Percentiles rank a stretch among this genome's conserved stretches.
phyloP scores from a whole-genome alignment of 2,113 vertebrate species.

The Sula dactylatra region DNA sequence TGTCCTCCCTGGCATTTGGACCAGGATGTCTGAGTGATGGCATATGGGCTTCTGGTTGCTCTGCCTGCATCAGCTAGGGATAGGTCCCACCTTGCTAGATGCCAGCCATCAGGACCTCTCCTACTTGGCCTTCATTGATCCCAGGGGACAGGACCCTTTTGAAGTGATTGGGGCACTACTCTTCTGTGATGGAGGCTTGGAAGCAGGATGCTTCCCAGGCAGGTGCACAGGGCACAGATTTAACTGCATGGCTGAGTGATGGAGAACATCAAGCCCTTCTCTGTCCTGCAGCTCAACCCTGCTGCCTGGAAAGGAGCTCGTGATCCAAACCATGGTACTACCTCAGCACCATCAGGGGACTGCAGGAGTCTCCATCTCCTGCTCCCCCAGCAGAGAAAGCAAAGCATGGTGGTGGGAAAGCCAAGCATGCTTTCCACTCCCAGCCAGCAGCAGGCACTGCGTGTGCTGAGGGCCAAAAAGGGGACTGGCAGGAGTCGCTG shows the following conservation, averaged over 20 bases:
- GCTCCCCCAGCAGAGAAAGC: background rate
- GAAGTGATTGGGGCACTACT: background rate
- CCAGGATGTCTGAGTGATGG: background rate
- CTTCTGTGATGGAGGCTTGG: background rate
- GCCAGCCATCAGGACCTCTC: background rate
- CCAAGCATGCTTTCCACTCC: background rate
- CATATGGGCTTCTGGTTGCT: background rate
- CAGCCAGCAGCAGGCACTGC: background rate
- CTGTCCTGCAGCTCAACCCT: background rate
- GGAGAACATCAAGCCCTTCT: background rate
- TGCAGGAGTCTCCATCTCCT: background rate
- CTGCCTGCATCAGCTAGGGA: background rate
- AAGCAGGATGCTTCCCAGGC: background rate
- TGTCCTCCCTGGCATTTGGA: background rate
- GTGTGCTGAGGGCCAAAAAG: background rate
- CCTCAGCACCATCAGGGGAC: background rate
- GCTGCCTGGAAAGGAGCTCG: background rate
- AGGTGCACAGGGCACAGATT: background rate
- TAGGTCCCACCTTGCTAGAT: background rate
- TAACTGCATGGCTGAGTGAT: fast-evolving
- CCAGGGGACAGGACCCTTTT: background rate
- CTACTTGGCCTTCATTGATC: background rate
- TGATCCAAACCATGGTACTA: background rate
- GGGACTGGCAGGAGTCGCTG: background rate
- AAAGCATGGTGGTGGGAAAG: background rate